These are phyloP conservation scores for Rhegmatorhina hoffmannsi DNA, from an alignment of 2,113 vertebrate species.

Conservation along the genomic window DNA sequence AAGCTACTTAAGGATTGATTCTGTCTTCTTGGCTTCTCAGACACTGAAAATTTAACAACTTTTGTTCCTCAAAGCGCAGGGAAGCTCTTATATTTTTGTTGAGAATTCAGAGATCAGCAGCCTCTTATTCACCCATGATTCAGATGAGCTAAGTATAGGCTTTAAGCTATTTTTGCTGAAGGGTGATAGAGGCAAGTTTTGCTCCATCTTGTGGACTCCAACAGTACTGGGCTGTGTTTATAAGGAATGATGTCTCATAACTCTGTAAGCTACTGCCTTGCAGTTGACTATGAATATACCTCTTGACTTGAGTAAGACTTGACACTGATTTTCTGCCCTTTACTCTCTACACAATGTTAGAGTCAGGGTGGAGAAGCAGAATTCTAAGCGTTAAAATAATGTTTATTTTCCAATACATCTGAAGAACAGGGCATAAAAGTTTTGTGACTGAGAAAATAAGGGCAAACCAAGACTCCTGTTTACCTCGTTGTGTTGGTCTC, in stretches of 20 bases:
- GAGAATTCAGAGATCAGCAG: constrained; percentile 2
- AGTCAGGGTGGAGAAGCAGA: background rate
- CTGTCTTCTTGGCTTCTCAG: background rate
- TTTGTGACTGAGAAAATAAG: background rate
- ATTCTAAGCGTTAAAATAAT: background rate
- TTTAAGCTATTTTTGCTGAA: background rate
- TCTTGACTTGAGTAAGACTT: background rate
- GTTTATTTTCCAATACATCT: background rate
- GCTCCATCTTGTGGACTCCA: constrained; percentile 46
- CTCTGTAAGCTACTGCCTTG: background rate
- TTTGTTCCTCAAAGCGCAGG: background rate
- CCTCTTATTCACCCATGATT: constrained; percentile 14
- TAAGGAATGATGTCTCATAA: background rate
- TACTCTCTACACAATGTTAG: background rate
- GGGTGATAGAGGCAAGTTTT: background rate
- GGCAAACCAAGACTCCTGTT: background rate
- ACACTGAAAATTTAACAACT: background rate
- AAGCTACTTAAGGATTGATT: background rate
- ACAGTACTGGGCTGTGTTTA: background rate
- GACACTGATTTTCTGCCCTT: background rate
- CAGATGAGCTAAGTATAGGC: background rate
- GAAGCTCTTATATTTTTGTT: background rate
- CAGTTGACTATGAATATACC: background rate
- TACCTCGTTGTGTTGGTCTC: background rate
- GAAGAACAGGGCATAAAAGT: background rate